Conservation (phyloP, 2,113 vertebrate species). For the Hylia prasina region DNA sequence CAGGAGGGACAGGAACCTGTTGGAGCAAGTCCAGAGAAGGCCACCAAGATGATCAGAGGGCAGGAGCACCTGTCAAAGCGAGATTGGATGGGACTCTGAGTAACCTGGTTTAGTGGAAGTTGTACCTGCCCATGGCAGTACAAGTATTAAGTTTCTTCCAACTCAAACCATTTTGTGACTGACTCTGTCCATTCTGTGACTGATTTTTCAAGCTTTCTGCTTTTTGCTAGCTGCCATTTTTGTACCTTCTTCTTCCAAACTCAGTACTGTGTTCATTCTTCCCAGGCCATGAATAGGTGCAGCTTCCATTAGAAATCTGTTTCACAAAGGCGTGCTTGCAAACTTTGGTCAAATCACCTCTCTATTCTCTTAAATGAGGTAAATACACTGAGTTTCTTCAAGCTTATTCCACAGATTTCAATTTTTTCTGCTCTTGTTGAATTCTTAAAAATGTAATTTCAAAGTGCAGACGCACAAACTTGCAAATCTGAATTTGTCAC, state of each 20-base stretch:
- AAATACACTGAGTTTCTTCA: neutral
- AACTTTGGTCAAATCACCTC: neutral
- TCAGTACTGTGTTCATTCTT: neutral
- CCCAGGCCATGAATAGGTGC: neutral
- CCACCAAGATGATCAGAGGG: accelerated
- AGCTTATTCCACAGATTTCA: neutral
- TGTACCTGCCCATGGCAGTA: neutral
- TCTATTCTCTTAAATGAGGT: neutral
- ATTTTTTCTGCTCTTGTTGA: neutral
- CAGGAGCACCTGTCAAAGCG: neutral
- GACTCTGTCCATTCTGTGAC: neutral
- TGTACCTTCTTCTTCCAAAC: neutral
- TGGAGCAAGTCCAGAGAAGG: neutral
- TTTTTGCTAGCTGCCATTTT: neutral
- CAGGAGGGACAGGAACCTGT: neutral
- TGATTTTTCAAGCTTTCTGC: neutral
- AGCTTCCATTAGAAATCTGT: neutral
- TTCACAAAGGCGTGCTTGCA: neutral
- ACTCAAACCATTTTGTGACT: neutral
- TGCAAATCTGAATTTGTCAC: neutral
- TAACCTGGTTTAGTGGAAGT: neutral
- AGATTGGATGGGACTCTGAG: neutral
- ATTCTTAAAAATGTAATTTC: neutral
- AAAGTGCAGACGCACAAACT: neutral
- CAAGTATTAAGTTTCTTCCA: neutral